phyloP scores from a whole-genome alignment of 2,888 invertebrate species.

The Phalera bucephala region DNA sequence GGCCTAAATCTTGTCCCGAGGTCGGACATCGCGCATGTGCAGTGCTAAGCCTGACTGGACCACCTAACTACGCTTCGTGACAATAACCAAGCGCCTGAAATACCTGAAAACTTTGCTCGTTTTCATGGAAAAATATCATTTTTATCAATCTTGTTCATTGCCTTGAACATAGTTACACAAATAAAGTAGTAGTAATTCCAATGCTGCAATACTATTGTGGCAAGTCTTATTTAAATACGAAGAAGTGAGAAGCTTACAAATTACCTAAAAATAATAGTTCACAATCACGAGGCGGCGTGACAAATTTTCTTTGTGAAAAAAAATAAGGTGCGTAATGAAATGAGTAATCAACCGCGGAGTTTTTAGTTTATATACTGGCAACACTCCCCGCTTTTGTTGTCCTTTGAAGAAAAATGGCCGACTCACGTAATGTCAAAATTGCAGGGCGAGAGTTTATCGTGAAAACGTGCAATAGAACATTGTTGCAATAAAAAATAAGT shows the following conservation, averaged over 20 bases:
- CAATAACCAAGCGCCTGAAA: slow-evolving; percentile 17
- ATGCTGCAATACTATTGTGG: too few relatives aligned
- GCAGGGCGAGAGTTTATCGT: slow-evolving; percentile 52
- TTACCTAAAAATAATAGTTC: background rate
- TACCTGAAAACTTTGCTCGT: slow-evolving; percentile 14
- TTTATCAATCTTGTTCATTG: too few relatives aligned
- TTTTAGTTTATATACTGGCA: slow-evolving; percentile 38
- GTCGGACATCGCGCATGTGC: slow-evolving; percentile 59
- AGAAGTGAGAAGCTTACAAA: background rate
- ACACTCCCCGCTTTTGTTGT: slow-evolving; percentile 63
- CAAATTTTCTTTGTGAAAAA: background rate
- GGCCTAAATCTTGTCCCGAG: slow-evolving; percentile 53
- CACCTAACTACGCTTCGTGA: slow-evolving; percentile 26
- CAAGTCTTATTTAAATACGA: background rate
- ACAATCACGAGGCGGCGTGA: background rate
- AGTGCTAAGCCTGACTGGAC: slow-evolving; percentile 42
- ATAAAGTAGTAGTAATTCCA: too few relatives aligned
- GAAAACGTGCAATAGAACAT: slow-evolving; percentile 62
- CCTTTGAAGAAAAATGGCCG: slow-evolving; percentile 71
- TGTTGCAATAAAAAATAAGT: slow-evolving; percentile 36
- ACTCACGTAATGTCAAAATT: slow-evolving; percentile 71
- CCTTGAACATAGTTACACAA: too few relatives aligned
- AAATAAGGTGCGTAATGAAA: background rate
- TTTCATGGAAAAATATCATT: slow-evolving; percentile 24
- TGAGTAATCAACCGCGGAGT: background rate